Percentiles rank a stretch among this genome's conserved stretches.
These are phyloP conservation scores for Premnoplex brunnescens DNA, from an alignment of 2,797 vertebrate genomes.

Conservation along the genomic window DNA sequence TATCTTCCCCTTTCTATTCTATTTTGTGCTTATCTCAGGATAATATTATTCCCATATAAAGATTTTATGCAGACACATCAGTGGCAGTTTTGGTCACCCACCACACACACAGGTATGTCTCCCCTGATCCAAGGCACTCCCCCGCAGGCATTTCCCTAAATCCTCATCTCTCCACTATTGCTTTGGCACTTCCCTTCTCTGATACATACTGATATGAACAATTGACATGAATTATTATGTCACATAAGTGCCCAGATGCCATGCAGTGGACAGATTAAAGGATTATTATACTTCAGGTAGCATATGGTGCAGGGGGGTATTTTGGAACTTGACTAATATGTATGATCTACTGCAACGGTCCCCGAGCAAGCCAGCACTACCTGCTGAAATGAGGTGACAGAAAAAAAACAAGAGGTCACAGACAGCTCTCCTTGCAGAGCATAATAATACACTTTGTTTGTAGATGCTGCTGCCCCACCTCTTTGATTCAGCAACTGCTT, in stretches of 20 bases:
- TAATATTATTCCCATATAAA: neutral
- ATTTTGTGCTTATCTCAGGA: slow-evolving; percentile 1
- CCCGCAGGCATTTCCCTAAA: neutral
- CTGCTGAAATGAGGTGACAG: slow-evolving; percentile 48
- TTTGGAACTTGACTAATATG: slow-evolving; percentile 66
- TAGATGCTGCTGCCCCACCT: neutral
- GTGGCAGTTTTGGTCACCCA: neutral
- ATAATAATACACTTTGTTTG: neutral
- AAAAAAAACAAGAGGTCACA: neutral
- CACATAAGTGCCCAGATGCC: slow-evolving; percentile 71
- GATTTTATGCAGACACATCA: neutral
- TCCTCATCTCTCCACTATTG: neutral
- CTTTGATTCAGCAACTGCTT: neutral
- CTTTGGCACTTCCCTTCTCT: neutral
- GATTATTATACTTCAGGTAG: slow-evolving; percentile 72
- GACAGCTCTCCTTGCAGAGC: slow-evolving; percentile 9
- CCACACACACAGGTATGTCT: neutral
- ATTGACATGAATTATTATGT: slow-evolving; percentile 54
- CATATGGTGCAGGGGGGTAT: slow-evolving; percentile 35
- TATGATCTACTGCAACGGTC: slow-evolving; percentile 58
- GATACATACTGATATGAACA: slow-evolving; percentile 14
- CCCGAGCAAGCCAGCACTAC: slow-evolving; percentile 58
- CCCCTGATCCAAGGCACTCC: neutral
- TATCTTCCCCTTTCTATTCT: neutral
- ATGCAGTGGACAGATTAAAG: slow-evolving; percentile 64